Evolutionary conservation across 1,140 invertebrate species (phyloP).

Genomic region (Cydia amplana): DNA sequence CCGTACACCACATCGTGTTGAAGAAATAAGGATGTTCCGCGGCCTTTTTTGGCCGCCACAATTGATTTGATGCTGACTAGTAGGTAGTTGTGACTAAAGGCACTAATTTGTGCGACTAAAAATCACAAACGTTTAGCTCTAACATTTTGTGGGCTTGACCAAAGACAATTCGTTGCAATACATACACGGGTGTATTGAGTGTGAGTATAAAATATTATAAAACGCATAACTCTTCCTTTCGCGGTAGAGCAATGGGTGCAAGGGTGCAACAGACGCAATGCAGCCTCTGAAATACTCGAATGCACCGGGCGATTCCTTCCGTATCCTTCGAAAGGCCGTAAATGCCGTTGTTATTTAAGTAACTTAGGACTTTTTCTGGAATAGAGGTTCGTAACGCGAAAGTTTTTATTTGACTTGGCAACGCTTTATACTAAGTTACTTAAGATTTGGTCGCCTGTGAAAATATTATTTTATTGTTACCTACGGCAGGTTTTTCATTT

Average conservation of each 20-base stretch:
- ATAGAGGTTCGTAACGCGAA: not conserved
- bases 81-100: too few species aligned
- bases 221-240: not conserved
- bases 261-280: conserved; percentile 14
- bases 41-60: too few species aligned
- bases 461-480: conserved; percentile 18
- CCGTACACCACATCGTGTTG: too few species aligned
- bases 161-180: too few species aligned
- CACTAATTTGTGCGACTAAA: too few species aligned
- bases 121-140: too few species aligned
- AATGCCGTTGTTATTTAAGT: not conserved
- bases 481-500: not conserved
- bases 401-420: conserved; percentile 19
- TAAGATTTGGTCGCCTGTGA: conserved; percentile 6
- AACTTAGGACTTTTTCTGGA: not conserved
- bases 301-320: not conserved
- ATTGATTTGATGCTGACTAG: too few species aligned
- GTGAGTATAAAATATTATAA: not conserved
- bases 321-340: not conserved
- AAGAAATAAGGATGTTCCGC: too few species aligned
- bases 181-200: too few species aligned
- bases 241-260: not conserved
- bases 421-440: conserved; percentile 9
- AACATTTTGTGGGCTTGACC: too few species aligned
- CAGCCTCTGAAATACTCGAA: conserved; percentile 11